These are phyloP conservation scores for Orthosia gracilis DNA, from an alignment of 2,888 invertebrate genomes.

Conservation along the genomic window DNA sequence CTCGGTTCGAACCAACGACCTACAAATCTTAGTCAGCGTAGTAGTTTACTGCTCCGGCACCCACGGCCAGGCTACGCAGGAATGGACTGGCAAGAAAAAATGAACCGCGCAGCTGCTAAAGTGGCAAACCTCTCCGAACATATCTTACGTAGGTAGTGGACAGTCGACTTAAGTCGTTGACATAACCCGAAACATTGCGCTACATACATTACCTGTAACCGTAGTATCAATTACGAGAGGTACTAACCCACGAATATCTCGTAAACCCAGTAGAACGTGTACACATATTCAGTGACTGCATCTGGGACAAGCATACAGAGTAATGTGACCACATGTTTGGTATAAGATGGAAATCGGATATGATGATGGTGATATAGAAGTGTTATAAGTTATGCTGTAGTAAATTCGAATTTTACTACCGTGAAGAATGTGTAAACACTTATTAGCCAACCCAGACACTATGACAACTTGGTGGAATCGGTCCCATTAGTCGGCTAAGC, in stretches of 20 bases:
- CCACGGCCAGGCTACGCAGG: neutral
- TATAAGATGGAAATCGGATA: neutral
- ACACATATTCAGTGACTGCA: conserved; percentile 79
- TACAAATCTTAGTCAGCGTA: no score
- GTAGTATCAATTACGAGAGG: conserved; percentile 53
- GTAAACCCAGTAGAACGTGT: conserved; percentile 84
- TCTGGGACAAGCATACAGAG: conserved; percentile 71
- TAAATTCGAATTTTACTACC: no score
- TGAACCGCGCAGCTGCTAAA: neutral
- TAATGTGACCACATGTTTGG: conserved; percentile 12
- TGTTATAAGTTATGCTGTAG: no score
- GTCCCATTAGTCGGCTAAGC: neutral
- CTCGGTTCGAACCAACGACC: no score
- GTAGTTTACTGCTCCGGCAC: no score
- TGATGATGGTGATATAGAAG: neutral
- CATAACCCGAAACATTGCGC: conserved; percentile 14
- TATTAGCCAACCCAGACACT: no score
- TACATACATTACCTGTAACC: conserved; percentile 36
- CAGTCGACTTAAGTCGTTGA: conserved; percentile 6
- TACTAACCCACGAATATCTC: conserved; percentile 84
- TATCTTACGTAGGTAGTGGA: neutral
- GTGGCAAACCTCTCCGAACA: neutral
- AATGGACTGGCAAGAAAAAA: neutral
- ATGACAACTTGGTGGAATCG: neutral
- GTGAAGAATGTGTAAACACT: no score